These are phyloP conservation scores for Plutomurus gul DNA, from an alignment of 1,140 invertebrate species.

Conservation along the genomic window DNA sequence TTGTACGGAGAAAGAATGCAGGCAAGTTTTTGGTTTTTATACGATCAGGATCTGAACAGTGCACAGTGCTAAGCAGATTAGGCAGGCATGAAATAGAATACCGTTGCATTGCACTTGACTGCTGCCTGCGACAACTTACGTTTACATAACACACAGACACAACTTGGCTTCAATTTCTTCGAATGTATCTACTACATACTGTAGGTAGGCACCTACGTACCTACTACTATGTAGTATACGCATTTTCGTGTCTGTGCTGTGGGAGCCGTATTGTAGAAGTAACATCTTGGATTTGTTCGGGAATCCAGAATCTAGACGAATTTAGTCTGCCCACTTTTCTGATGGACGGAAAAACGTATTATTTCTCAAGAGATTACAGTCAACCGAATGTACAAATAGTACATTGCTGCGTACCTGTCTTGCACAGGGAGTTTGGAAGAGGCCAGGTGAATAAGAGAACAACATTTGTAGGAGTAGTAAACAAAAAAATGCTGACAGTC, in stretches of 20 bases:
- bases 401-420: no score
- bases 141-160: constrained; percentile 5
- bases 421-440: no score
- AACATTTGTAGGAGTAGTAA: no score
- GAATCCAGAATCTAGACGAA: background rate
- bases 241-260: background rate
- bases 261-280: background rate
- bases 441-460: no score
- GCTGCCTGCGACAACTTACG: constrained; percentile 2
- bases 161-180: no score
- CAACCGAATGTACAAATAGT: constrained; percentile 1
- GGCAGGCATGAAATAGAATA: constrained; percentile 28
- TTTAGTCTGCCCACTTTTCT: background rate
- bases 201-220: no score
- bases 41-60: background rate
- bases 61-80: constrained; percentile 7
- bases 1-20: background rate
- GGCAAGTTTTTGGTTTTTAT: constrained; percentile 13
- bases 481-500: no score
- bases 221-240: background rate
- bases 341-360: constrained; percentile 20
- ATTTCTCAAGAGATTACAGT: background rate
- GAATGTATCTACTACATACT: no score
- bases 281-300: background rate
- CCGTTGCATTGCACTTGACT: constrained; percentile 19